Conservation (phyloP, 2,888 invertebrate species). For the Bedellia somnulentella region DNA sequence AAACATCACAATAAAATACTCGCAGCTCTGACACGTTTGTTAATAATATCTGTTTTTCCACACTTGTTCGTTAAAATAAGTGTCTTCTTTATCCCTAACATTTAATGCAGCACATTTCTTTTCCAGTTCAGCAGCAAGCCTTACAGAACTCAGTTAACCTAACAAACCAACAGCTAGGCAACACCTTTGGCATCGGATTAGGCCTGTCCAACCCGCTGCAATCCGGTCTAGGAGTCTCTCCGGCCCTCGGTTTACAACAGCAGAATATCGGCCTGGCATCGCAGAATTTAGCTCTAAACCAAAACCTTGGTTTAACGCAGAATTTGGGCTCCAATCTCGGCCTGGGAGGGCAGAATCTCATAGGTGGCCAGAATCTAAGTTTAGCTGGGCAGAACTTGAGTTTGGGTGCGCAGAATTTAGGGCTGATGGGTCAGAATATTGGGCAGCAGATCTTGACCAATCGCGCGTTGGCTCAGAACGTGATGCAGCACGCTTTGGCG, state of each 20-base stretch:
- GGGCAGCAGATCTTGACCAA: constrained; percentile 35
- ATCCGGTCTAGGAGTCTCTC: constrained; percentile 13
- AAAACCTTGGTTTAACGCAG: constrained; percentile 22
- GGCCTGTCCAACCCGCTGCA: constrained; percentile 4
- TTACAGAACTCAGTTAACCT: constrained; percentile 28
- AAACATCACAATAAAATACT: too few species aligned
- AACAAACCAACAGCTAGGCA: constrained; percentile 20
- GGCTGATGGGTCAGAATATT: constrained; percentile 33
- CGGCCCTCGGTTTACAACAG: constrained; percentile 23
- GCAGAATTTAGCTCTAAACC: constrained; percentile 13
- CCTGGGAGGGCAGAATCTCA: constrained; percentile 20
- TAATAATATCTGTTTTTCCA: too few species aligned
- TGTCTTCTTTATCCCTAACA: too few species aligned
- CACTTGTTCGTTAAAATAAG: too few species aligned
- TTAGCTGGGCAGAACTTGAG: constrained; percentile 9
- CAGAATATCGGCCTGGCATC: constrained; percentile 14
- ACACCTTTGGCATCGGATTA: constrained; percentile 28
- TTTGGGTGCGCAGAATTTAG: constrained; percentile 28
- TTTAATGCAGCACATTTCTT: too few species aligned
- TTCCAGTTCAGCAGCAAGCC: constrained; percentile 37
- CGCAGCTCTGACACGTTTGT: too few species aligned
- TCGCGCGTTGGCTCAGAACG: constrained; percentile 23
- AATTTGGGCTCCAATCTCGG: constrained; percentile 22
- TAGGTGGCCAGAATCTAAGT: constrained; percentile 17
- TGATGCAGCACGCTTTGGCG: constrained; percentile 45